phyloP scores from a whole-genome alignment of 2,113 vertebrate genomes.

The Atrichornis clamosus region DNA sequence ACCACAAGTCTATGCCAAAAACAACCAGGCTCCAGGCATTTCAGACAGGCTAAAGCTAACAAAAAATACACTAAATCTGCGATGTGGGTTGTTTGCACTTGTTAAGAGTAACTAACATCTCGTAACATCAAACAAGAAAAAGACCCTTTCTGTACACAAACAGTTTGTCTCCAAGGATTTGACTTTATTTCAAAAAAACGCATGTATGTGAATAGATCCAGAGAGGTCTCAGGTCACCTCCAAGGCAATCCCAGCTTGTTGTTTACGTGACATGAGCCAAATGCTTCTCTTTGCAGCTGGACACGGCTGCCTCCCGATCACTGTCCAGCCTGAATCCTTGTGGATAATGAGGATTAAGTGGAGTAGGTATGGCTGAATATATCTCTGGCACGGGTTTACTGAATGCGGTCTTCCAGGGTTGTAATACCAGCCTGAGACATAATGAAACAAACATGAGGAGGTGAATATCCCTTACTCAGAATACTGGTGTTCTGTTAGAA shows the following conservation, averaged over 20 bases:
- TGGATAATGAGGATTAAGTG: neutral
- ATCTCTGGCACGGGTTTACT: neutral
- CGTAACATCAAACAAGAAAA: neutral
- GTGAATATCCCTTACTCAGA: rapidly evolving
- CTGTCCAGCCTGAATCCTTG: neutral
- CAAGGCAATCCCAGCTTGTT: neutral
- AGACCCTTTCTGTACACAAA: neutral
- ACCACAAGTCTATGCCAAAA: neutral
- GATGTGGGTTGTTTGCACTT: neutral
- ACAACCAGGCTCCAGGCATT: rapidly evolving
- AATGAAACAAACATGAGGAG: neutral
- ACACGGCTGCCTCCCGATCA: neutral
- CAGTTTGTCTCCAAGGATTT: neutral
- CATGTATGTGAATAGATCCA: neutral
- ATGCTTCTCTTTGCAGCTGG: rapidly evolving
- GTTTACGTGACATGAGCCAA: rapidly evolving
- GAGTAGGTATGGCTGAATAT: neutral
- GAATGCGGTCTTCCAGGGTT: neutral
- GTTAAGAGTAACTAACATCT: neutral
- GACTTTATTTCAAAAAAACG: neutral
- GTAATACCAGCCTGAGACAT: neutral
- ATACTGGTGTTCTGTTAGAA: neutral
- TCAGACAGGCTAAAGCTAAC: neutral
- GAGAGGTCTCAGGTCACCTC: neutral
- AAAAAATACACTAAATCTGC: neutral